These are phyloP conservation scores for Chamaetylas fuelleborni DNA, from an alignment of 2,113 vertebrate genomes.

Conservation along the genomic window DNA sequence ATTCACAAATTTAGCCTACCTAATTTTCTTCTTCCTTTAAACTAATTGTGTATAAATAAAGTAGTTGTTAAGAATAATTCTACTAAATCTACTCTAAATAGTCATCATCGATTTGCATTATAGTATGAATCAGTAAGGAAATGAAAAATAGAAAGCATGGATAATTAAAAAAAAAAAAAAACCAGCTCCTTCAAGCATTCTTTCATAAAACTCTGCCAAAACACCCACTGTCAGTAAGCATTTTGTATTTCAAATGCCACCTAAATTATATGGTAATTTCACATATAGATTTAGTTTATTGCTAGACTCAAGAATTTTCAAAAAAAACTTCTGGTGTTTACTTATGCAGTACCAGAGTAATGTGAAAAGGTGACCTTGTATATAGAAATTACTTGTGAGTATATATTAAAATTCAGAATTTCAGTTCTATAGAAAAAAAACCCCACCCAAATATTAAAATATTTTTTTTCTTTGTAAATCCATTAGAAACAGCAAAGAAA, in stretches of 20 bases:
- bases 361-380: accelerated
- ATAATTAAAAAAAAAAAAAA: neutral
- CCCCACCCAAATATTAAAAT: neutral
- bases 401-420: neutral
- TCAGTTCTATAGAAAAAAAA: neutral
- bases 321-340: neutral
- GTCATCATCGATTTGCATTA: conserved; percentile 41
- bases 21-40: conserved; percentile 60
- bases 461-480: neutral
- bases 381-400: neutral
- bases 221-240: neutral
- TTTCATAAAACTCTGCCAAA: neutral
- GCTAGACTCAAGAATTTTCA: neutral
- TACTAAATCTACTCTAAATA: conserved; percentile 52
- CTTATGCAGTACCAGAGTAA: neutral
- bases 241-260: neutral
- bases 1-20: conserved; percentile 44
- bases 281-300: neutral
- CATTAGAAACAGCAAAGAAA: neutral
- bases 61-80: conserved; percentile 45
- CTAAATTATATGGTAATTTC: neutral
- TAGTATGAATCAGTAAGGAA: neutral
- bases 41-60: conserved; percentile 59
- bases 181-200: neutral
- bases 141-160: neutral